phyloP scores from a whole-genome alignment of 1,140 invertebrate genomes.

The Anastrepha obliqua region DNA sequence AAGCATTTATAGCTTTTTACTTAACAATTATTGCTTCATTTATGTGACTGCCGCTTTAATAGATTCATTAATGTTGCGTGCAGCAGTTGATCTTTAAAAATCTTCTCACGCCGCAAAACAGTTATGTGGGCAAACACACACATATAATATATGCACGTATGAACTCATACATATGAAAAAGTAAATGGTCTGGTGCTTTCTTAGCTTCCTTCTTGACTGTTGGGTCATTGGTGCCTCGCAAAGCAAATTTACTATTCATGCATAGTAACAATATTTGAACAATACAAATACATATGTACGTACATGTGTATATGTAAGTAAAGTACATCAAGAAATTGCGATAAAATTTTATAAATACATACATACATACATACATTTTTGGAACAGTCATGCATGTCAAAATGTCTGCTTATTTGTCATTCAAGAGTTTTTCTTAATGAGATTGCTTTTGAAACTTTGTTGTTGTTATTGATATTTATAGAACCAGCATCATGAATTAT shows the following conservation, averaged over 20 bases:
- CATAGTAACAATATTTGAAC: not conserved
- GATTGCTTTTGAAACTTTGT: not conserved
- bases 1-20: not conserved
- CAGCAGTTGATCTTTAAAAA: conserved; percentile 20
- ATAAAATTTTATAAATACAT: conserved; percentile 25
- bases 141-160: not conserved
- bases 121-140: not conserved
- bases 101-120: conserved; percentile 31
- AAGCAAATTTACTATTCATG: not conserved
- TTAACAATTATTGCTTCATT: conserved; percentile 7
- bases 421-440: not conserved
- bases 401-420: not conserved
- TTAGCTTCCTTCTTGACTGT: not conserved
- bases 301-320: too few relatives aligned
- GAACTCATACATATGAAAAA: not conserved
- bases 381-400: not conserved
- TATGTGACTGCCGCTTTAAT: conserved; percentile 6
- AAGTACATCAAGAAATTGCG: not conserved
- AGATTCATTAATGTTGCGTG: conserved; percentile 23
- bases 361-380: not conserved
- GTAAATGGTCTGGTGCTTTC: not conserved
- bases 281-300: not conserved
- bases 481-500: not conserved
- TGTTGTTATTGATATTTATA: not conserved
- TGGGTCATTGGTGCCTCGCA: not conserved